phyloP scores from a whole-genome alignment of 1,140 invertebrate genomes.

The Ectropis grisescens region DNA sequence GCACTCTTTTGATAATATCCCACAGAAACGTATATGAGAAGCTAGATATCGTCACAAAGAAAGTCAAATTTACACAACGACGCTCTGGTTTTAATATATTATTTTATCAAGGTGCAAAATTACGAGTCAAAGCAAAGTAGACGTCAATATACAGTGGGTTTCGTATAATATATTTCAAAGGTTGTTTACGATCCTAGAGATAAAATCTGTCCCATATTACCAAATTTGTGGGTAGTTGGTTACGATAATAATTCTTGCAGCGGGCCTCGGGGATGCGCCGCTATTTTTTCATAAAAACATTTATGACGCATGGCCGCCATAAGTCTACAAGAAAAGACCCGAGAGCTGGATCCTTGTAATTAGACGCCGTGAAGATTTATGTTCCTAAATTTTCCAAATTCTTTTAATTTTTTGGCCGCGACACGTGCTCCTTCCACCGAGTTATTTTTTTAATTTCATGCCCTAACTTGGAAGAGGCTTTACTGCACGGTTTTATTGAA shows the following conservation, averaged over 20 bases:
- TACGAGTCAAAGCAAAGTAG: no score
- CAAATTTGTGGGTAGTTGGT: not conserved
- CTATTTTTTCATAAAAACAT: slow-evolving; percentile 39
- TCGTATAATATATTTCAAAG: no score
- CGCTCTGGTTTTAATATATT: no score
- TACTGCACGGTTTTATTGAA: no score
- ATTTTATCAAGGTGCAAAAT: no score
- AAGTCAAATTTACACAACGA: no score
- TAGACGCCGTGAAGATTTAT: slow-evolving; percentile 49
- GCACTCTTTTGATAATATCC: not conserved
- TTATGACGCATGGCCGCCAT: slow-evolving; percentile 43
- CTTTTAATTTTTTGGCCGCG: slow-evolving; percentile 35
- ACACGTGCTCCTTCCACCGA: slow-evolving; percentile 20
- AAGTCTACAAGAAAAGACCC: slow-evolving; percentile 36
- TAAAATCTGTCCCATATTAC: no score
- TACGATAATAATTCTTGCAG: slow-evolving; percentile 19
- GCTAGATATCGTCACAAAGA: no score
- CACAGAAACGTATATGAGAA: no score
- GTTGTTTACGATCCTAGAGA: no score
- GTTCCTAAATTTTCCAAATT: slow-evolving; percentile 40
- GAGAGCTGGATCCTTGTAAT: slow-evolving; percentile 41
- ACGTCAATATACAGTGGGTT: no score
- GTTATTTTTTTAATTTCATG: slow-evolving; percentile 9
- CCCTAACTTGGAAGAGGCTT: no score
- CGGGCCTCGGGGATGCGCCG: slow-evolving; percentile 11